Evolutionary conservation across 2,113 vertebrate species (phyloP).

Genomic region (Lagenorhynchus albirostris): DNA sequence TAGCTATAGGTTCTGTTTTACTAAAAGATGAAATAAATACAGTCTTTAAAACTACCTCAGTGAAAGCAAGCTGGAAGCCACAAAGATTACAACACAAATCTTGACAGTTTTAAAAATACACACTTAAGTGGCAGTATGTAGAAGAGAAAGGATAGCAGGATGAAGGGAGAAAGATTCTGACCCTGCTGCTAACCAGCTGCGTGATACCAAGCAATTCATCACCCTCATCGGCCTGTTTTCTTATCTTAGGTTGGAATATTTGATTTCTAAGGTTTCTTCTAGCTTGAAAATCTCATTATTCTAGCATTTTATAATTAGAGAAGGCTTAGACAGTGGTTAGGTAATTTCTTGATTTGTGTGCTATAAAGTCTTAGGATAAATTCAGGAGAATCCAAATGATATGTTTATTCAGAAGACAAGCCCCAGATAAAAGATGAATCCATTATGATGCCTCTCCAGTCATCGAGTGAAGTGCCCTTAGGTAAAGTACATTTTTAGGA

Average conservation of each 20-base stretch:
- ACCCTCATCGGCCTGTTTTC: neutral
- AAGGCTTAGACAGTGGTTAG: neutral
- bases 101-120: neutral
- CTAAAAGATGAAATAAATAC: neutral
- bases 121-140: neutral
- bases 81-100: neutral
- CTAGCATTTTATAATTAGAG: neutral
- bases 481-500: neutral
- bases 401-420: neutral
- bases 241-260: neutral
- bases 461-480: neutral
- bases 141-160: neutral
- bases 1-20: neutral
- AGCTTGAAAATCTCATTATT: neutral
- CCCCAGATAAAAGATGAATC: neutral
- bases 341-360: neutral
- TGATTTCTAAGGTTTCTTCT: constrained; percentile 14
- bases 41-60: neutral
- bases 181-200: neutral
- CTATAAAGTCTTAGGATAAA: neutral
- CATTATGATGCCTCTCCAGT: neutral
- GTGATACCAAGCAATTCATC: neutral
- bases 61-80: neutral
- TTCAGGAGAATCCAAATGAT: neutral
- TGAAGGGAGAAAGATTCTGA: neutral